A percentile compares a stretch with the other conserved stretches of the same genome.
Evolutionary conservation across 2,113 vertebrate genomes (phyloP).

Genomic region (Zosterops hypoxanthus): DNA sequence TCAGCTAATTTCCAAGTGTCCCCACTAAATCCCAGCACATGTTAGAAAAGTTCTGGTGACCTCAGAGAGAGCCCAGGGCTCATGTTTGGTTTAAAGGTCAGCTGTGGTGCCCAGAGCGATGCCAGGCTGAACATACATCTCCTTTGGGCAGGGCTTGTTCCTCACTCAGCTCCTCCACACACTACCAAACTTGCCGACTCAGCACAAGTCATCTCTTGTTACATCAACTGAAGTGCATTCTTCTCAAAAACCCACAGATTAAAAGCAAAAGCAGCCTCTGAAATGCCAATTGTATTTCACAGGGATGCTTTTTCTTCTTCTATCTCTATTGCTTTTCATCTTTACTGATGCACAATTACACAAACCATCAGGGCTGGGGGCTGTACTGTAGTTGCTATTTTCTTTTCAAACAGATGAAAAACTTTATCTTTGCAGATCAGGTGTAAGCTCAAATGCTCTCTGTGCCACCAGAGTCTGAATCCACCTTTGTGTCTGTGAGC

Average conservation of each 20-base stretch:
- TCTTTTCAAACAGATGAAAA: background rate
- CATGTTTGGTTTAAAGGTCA: background rate
- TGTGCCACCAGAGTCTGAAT: background rate
- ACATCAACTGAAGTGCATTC: background rate
- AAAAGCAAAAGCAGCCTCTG: background rate
- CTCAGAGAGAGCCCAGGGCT: background rate
- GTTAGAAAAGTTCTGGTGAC: background rate
- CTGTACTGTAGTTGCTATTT: background rate
- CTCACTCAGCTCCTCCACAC: background rate
- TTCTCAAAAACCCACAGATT: background rate
- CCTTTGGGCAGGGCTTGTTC: background rate
- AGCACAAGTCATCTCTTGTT: background rate
- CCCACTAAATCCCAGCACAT: background rate
- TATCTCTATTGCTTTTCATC: background rate
- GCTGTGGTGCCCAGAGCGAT: accelerated
- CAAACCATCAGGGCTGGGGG: background rate
- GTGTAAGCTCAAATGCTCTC: background rate
- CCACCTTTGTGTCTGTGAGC: background rate
- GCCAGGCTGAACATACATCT: background rate
- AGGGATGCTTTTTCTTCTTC: background rate
- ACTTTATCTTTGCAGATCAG: background rate
- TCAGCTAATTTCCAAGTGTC: background rate
- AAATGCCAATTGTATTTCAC: background rate
- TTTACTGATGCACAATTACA: background rate
- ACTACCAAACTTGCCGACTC: background rate